Evolutionary conservation across 2,113 vertebrate species (phyloP), one percentile per base, ranked within the genome.

Genomic region (Thymallus thymallus): DNA sequence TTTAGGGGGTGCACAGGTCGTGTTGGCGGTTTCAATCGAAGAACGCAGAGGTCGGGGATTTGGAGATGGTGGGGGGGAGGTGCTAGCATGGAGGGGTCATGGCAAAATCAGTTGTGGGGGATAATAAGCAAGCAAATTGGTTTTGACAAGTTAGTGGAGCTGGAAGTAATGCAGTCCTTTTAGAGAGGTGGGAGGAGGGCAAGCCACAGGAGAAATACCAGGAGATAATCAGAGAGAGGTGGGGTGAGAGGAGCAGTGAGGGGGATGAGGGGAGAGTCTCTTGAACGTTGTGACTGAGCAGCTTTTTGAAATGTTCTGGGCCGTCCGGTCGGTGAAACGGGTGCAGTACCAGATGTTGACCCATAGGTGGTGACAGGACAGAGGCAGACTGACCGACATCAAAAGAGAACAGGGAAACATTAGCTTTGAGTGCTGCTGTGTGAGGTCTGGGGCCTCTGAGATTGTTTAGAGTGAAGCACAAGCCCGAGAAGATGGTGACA

Each of bases 91-190:
- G 84, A 78, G 89, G 89, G 92, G 87, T 88, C 87, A 80, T 80
- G 86, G 88, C 80, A 80, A 89, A 93, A 94, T 91, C 89, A 89
- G 90, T 93, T 92, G 86, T 83, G 86, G 83, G 82, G 89, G 88
- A 93, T 93, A 94, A 94, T 94, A 93, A 88, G 91, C 90, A 89
- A 91, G 90, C 91, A 90, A 93, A 94, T 94, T 93, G 91, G 88
- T 93, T 94, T 93, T 93, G 93, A 94, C 93, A 94, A 92, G 93
- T 93, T 86, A 88, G 88, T 78, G 79, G 91, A 92, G 82, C 84
- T 93, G 91, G 93, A 94, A 94, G 89, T 94, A 94, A 94, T 93
- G 83, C 80, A 83, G 83, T 87, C 85, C 83, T 93, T 93, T 93
- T 89, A 90, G 90, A 92, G 86, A 78, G 88, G 82, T 86, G 1